Percentiles rank a stretch among this genome's conserved stretches.
phyloP scores from a whole-genome alignment of 2,113 vertebrate genomes.

The Zosterops pallidus region DNA sequence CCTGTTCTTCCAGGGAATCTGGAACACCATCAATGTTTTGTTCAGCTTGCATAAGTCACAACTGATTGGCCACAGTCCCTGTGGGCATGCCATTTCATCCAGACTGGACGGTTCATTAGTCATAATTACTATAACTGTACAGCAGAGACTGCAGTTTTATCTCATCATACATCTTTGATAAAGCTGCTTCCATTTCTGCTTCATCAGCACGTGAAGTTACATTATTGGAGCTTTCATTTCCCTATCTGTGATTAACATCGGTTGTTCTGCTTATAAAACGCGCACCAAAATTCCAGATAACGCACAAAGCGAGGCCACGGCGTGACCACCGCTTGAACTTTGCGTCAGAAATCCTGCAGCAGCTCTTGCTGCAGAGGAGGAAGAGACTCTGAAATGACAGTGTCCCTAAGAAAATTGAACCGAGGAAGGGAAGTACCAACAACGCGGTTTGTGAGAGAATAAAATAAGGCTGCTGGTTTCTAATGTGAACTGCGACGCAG shows the following conservation, averaged over 20 bases:
- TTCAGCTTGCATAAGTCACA: conserved; percentile 83
- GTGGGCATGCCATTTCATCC: conserved; percentile 88
- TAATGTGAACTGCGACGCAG: background rate
- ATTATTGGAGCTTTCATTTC: conserved; percentile 79
- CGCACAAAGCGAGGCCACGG: background rate
- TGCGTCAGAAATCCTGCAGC: conserved; percentile 24
- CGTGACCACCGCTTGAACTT: conserved; percentile 75
- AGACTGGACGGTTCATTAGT: conserved; percentile 94
- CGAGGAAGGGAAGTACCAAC: conserved; percentile 31
- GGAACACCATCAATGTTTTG: conserved; percentile 76
- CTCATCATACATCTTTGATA: conserved; percentile 82
- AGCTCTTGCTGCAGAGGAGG: background rate
- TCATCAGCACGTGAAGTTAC: conserved; percentile 81
- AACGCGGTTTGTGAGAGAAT: background rate
- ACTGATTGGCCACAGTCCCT: conserved; percentile 84
- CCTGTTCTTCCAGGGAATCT: conserved; percentile 47
- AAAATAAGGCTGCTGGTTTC: background rate
- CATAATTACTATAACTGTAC: conserved; percentile 87
- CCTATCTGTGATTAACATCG: conserved; percentile 77
- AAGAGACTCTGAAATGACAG: background rate
- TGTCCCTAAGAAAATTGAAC: conserved; percentile 49
- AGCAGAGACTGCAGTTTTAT: conserved; percentile 84
- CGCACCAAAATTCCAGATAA: conserved; percentile 8
- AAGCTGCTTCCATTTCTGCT: conserved; percentile 79
- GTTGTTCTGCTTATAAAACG: conserved; percentile 66